Evolutionary conservation across 2,797 vertebrate species (phyloP), one percentile per base, ranked within the genome.

Genomic region (Rhynchotus rufescens): DNA sequence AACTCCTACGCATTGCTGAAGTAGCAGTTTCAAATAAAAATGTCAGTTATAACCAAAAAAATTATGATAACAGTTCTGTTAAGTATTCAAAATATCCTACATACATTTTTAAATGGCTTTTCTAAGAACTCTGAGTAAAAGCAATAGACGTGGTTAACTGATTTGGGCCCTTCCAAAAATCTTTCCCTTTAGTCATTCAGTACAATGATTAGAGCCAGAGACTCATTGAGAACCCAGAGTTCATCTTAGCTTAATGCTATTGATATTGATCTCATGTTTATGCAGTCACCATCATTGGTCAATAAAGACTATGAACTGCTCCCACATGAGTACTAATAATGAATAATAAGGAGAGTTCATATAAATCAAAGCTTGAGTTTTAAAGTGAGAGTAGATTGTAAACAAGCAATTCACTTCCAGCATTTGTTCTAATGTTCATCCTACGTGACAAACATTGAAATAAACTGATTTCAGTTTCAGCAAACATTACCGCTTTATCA

Each of bases 261-360:
- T 42, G 69, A 44, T 80, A 95, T 88, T 57, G 90, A 95, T 80
- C 76, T 73, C 60, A 60, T 79, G 75, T 86, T 94, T 91, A 86
- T 1, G 3, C 79, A 88, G 59, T 65, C 73, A 68, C 54, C 72
- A 51, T 86, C 54, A 52, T 2, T 7, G 2, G 69, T 91, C 92
- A 92, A 91, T 84, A 80, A 86, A 80, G 66, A 57, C 68, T 80
- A 88, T 49, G 91, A 91, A 90, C 40, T 76, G 81, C 45, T 95
- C 84, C 83, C 84, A 73, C 59, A 19, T 22, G 72, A 75, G 62
- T 4, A 64, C 66, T 83, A 69, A 44, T 38, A 90, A 80, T 4
- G 45, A 83, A 72, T 68, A 90, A 76, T 34, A 66, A 79, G 28
- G 30, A 0, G 3, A 76, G 69, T 76, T 80, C 51, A 49, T 47